Conservation (phyloP, 1,140 invertebrate species). For the Trichonephila clavipes region DNA sequence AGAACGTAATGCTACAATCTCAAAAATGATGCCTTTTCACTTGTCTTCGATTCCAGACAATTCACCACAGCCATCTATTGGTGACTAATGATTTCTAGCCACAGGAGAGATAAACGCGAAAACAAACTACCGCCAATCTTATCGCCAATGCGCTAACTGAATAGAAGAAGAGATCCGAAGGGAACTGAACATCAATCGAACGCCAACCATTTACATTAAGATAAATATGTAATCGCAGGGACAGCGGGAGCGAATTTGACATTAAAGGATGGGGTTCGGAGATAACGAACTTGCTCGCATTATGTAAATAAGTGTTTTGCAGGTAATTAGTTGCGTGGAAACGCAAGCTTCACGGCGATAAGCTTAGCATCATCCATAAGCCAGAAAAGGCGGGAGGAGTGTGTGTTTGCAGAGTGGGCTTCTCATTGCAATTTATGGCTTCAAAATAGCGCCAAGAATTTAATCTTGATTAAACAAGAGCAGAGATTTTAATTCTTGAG, state of each 20-base stretch:
- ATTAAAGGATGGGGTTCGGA: conserved; percentile 51
- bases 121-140: conserved; percentile 40
- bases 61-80: background rate
- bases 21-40: background rate
- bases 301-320: conserved; percentile 66
- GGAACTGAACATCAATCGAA: conserved; percentile 42
- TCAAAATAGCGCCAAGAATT: conserved; percentile 14
- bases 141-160: conserved; percentile 30
- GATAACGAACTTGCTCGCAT: conserved; percentile 59
- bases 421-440: background rate
- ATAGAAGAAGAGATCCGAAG: conserved; percentile 54
- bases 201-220: conserved; percentile 36
- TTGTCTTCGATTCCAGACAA: background rate
- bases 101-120: background rate
- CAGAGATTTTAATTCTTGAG: background rate
- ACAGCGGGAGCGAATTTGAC: background rate
- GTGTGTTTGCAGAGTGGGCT: conserved; percentile 7
- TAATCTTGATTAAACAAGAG: conserved; percentile 42
- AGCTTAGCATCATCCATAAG: conserved; percentile 43
- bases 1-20: no score
- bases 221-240: conserved; percentile 52
- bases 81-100: conserved; percentile 14
- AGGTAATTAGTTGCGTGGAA: conserved; percentile 64
- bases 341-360: conserved; percentile 44
- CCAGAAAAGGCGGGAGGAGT: conserved; percentile 12